phyloP scores from a whole-genome alignment of 2,113 vertebrate species.

The Pluvialis apricaria region DNA sequence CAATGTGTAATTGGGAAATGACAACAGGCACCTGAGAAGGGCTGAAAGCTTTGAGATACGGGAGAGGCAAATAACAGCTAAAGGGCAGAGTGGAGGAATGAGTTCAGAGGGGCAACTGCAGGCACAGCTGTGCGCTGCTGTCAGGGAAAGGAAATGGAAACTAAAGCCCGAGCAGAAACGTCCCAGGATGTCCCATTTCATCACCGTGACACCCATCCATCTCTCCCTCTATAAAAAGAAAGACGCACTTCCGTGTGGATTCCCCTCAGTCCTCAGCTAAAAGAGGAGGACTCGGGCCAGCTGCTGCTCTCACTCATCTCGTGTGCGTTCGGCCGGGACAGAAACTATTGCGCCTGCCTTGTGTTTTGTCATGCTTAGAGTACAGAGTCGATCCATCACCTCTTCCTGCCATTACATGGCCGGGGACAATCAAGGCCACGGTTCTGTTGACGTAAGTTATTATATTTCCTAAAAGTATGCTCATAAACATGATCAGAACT shows the following conservation, averaged over 20 bases:
- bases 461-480: neutral
- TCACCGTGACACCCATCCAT: neutral
- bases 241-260: neutral
- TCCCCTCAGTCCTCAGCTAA: neutral
- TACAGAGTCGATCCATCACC: neutral
- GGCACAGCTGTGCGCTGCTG: neutral
- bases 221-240: constrained; percentile 30
- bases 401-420: neutral
- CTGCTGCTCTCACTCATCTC: neutral
- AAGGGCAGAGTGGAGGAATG: constrained; percentile 25
- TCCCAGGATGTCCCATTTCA: constrained; percentile 23
- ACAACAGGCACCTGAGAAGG: neutral
- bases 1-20: neutral
- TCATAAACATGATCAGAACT: neutral
- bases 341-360: neutral
- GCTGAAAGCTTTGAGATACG: neutral
- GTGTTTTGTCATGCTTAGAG: neutral
- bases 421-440: neutral
- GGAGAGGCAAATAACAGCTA: neutral
- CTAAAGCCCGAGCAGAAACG: neutral
- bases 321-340: neutral
- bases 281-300: neutral
- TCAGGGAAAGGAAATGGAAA: constrained; percentile 26
- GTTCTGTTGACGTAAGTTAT: neutral
- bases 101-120: neutral